Percentiles rank a stretch among this genome's conserved stretches.
Conservation (phyloP, 2,888 invertebrate species). For the Gari tellinella region DNA sequence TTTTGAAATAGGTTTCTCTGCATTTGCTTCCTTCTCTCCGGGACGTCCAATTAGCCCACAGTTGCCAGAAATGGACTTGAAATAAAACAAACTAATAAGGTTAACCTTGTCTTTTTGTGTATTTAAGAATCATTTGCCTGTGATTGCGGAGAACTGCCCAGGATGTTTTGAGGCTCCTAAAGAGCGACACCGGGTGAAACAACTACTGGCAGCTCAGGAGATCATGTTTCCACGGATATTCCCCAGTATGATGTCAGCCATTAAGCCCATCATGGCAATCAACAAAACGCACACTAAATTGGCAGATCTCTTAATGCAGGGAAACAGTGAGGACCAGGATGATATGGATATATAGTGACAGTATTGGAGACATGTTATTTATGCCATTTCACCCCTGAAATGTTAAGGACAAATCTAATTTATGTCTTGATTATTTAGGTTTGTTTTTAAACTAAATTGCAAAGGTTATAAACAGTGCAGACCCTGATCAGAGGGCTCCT, state of each 20-base stretch:
- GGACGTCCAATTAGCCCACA: too few species aligned
- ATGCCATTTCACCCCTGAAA: too few species aligned
- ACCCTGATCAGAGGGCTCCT: too few species aligned
- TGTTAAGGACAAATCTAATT: too few species aligned
- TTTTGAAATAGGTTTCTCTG: too few species aligned
- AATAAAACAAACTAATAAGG: too few species aligned
- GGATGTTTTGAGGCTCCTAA: slow-evolving; percentile 86
- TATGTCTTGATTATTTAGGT: too few species aligned
- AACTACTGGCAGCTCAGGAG: slow-evolving; percentile 91
- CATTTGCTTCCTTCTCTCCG: too few species aligned
- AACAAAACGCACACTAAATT: slow-evolving; percentile 71
- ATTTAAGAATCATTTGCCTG: slow-evolving; percentile 89
- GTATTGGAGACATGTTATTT: not conserved
- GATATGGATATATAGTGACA: slow-evolving; percentile 8
- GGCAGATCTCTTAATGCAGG: slow-evolving; percentile 44
- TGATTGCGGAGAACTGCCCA: slow-evolving; percentile 88
- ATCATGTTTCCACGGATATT: slow-evolving; percentile 91
- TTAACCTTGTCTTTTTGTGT: too few species aligned
- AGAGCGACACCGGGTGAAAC: slow-evolving; percentile 88
- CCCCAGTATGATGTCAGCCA: slow-evolving; percentile 90
- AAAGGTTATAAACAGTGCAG: too few species aligned
- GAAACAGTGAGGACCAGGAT: slow-evolving; percentile 3
- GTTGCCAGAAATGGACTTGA: too few species aligned
- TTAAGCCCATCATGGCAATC: slow-evolving; percentile 90
- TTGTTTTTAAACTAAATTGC: too few species aligned